phyloP scores from a whole-genome alignment of 2,797 vertebrate species.

The Syngnathus rostellatus region DNA sequence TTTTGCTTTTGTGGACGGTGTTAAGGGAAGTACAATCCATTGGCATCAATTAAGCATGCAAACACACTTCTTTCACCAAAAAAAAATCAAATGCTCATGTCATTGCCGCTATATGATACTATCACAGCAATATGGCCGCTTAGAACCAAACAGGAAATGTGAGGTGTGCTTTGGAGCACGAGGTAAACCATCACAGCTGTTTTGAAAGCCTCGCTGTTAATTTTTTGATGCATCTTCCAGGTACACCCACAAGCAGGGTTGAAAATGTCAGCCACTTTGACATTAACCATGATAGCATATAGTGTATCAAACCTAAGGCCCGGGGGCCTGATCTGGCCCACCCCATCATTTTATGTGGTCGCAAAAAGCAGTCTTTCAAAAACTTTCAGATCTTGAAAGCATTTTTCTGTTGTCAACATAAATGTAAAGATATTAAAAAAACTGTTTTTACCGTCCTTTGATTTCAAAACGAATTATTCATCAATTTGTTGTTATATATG shows the following conservation, averaged over 20 bases:
- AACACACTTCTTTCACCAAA: background rate
- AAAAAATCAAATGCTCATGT: background rate
- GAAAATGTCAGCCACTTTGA: background rate
- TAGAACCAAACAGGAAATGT: background rate
- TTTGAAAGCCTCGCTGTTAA: conserved; percentile 32
- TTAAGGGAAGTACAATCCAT: background rate
- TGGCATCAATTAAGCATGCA: background rate
- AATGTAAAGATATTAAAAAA: no score
- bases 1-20: background rate
- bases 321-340: no score
- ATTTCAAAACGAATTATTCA: no score
- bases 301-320: no score
- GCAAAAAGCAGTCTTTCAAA: no score
- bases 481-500: no score
- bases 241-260: conserved; percentile 2
- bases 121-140: background rate
- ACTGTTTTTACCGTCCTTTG: no score
- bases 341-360: background rate
- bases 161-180: background rate
- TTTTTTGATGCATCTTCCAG: conserved; percentile 39
- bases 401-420: no score
- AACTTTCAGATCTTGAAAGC: no score
- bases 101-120: background rate
- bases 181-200: conserved; percentile 42
- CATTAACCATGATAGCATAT: background rate